Conservation (phyloP, 1,140 invertebrate genomes). For the Bombus polaris region DNA sequence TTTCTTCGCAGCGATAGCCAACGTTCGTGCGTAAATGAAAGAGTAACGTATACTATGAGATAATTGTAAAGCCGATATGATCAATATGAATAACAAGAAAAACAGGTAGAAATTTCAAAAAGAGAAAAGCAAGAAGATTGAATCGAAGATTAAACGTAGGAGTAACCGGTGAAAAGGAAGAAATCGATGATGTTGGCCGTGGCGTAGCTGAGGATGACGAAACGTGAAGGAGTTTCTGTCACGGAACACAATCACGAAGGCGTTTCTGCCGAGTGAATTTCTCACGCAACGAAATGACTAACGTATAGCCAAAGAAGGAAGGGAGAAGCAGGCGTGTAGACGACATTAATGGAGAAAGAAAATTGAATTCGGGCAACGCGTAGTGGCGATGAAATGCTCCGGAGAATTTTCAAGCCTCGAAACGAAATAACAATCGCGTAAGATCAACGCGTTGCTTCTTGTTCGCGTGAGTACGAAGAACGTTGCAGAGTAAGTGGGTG, state of each 20-base stretch:
- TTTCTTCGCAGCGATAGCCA: not conserved
- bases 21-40: too few relatives aligned
- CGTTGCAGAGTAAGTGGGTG: not conserved
- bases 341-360: conserved; percentile 22
- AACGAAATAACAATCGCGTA: not conserved
- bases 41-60: rapidly evolving
- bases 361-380: conserved; percentile 17
- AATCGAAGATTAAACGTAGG: too few relatives aligned
- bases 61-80: too few relatives aligned
- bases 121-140: rapidly evolving
- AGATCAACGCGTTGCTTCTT: too few relatives aligned
- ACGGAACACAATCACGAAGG: not conserved
- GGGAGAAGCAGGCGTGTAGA: not conserved
- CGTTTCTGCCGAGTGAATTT: not conserved
- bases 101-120: not conserved
- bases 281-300: not conserved
- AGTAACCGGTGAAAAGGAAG: not conserved
- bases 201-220: not conserved
- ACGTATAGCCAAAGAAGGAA: not conserved
- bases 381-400: not conserved
- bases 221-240: not conserved
- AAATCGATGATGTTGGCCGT: conserved; percentile 5
- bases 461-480: not conserved
- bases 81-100: too few relatives aligned
- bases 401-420: not conserved